Percentiles rank a stretch among this genome's conserved stretches.
These are phyloP conservation scores for Ciconia boyciana DNA, from an alignment of 2,113 vertebrate species.

Conservation along the genomic window DNA sequence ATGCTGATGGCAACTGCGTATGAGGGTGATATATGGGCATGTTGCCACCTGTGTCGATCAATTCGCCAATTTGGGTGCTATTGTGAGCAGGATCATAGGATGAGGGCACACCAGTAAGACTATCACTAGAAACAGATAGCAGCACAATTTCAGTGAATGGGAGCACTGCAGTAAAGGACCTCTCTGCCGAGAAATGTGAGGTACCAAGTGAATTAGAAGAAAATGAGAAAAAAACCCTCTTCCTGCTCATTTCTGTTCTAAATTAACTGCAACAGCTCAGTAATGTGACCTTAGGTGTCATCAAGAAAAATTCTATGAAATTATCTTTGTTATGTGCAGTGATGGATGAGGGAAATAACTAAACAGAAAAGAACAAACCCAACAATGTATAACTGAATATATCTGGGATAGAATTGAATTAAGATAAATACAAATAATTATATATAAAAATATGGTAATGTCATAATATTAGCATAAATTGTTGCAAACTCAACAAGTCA, in stretches of 20 bases:
- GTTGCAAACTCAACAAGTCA: neutral
- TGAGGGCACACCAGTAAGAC: neutral
- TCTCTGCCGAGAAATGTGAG: neutral
- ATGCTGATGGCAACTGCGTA: fast-evolving
- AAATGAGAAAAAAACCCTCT: neutral
- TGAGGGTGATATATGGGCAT: fast-evolving
- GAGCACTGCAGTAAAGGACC: neutral
- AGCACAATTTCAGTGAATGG: neutral
- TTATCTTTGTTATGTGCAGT: neutral
- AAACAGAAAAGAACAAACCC: neutral
- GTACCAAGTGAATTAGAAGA: neutral
- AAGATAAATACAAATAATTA: neutral
- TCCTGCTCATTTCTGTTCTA: neutral
- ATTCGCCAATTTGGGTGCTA: fast-evolving
- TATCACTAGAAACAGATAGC: neutral
- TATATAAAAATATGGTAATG: neutral
- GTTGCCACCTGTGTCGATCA: fast-evolving
- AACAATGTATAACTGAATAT: neutral
- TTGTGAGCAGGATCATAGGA: neutral
- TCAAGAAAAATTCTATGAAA: neutral
- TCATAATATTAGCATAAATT: neutral
- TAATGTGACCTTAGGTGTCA: neutral
- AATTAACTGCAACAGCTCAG: neutral
- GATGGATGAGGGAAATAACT: neutral
- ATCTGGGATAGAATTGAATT: neutral